Evolutionary conservation across 2,797 vertebrate genomes (phyloP), one percentile per base, ranked within the genome.

Genomic region (Esox lucius): DNA sequence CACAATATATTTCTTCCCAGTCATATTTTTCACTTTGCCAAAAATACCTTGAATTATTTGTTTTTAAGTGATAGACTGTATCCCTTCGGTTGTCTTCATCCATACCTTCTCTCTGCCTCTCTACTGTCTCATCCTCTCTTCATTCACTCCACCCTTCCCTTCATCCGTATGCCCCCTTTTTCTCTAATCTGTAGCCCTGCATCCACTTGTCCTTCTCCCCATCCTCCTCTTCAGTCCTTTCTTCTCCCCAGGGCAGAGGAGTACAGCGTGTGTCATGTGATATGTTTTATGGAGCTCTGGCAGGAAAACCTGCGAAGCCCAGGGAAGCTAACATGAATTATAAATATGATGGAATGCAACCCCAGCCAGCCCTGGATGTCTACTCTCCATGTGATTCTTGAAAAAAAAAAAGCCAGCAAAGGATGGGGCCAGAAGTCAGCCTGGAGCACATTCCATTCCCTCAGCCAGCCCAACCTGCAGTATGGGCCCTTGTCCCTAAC

Each of bases 261-360:
- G 61, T 56, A 76, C 76, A 81, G 87, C 87, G 82, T 16, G 80
- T 86, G 86, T 86, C 81, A 19, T 77, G 70, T 78, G 49, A 75
- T 73, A 78, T 87, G 83, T 87, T 92, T 94, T 91, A 91, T 83
- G 62, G 86, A 33, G 81, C 86, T 53, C 69, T 92, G 90, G 86
- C 88, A 79, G 74, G 68, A 75, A 68, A 78, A 68, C 73, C 77
- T 59, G 68, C 49, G 70, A 87, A 84, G 85, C 51, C 19, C 78
- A 71, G 79, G 75, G 82, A 84, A 84, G 84, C 79, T 80, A 81
- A 78, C 77, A 80, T 90, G 85, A 91, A 88, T 91, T 89, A 89
- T 87, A 81, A 90, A 90, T 85, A 78, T 88, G 85, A 90, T 86
- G 79, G 86, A 86, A 88, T 82, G 81, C 78, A 83, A 84, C 79